Percentiles rank a stretch among this genome's conserved stretches.
These are phyloP conservation scores for Drosophila tripunctata DNA, from an alignment of 2,888 invertebrate genomes.

Conservation along the genomic window DNA sequence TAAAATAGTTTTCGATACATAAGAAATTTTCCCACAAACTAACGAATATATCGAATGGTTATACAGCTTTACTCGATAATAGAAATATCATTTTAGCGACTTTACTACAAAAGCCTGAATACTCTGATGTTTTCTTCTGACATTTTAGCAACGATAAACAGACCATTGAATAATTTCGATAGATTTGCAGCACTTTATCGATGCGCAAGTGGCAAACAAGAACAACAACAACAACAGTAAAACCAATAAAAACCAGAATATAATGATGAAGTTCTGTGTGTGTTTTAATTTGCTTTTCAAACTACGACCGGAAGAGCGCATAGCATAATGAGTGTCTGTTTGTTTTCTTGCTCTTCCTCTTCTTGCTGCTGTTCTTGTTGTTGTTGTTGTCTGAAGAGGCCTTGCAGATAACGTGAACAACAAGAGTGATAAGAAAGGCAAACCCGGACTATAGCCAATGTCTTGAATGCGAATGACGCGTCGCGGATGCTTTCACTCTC, in stretches of 20 bases:
- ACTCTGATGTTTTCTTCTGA: not conserved
- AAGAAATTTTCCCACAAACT: too few relatives aligned
- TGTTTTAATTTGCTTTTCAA: too few relatives aligned
- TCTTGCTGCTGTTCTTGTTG: slow-evolving; percentile 9
- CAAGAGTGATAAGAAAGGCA: slow-evolving; percentile 51
- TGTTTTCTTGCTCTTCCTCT: slow-evolving; percentile 5
- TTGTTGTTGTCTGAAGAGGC: slow-evolving; percentile 26
- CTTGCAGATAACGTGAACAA: slow-evolving; percentile 42
- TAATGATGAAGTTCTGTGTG: slow-evolving; percentile 27
- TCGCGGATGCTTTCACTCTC: slow-evolving; percentile 40
- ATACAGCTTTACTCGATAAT: too few relatives aligned
- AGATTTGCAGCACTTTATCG: slow-evolving; percentile 8
- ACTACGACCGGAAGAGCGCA: slow-evolving; percentile 54
- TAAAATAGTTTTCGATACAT: too few relatives aligned
- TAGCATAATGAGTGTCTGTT: slow-evolving; percentile 53
- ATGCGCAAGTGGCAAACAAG: not conserved
- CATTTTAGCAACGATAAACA: slow-evolving; percentile 4
- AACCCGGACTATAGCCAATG: not conserved
- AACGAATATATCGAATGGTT: too few relatives aligned
- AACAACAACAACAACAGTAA: not conserved
- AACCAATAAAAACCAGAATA: slow-evolving; percentile 2
- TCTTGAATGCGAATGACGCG: not conserved
- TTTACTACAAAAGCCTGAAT: not conserved
- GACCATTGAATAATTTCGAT: slow-evolving; percentile 2
- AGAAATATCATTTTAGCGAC: too few relatives aligned